A percentile compares a stretch with the other conserved stretches of the same genome.
phyloP scores from a whole-genome alignment of 2,113 vertebrate genomes.

The Nothoprocta perdicaria region DNA sequence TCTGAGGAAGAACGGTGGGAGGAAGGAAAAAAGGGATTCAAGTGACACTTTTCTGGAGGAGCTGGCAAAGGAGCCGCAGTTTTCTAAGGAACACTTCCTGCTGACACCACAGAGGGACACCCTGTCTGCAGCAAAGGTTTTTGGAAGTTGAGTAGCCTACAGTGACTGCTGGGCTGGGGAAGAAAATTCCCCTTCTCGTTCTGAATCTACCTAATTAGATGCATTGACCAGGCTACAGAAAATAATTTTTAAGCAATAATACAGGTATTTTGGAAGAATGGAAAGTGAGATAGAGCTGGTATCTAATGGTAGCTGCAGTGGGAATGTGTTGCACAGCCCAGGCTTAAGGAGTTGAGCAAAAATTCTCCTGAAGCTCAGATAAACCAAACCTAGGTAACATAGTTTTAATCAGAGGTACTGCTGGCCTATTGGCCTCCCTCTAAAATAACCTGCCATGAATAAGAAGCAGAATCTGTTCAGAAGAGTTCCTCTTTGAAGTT shows the following conservation, averaged over 20 bases:
- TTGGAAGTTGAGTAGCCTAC: not conserved
- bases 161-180: not conserved
- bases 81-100: not conserved
- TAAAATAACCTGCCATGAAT: not conserved
- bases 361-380: not conserved
- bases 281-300: not conserved
- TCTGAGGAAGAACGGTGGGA: not conserved
- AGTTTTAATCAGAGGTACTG: slow-evolving; percentile 13
- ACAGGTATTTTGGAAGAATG: not conserved
- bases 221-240: not conserved
- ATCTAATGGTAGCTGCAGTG: not conserved
- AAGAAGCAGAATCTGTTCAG: not conserved
- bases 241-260: not conserved
- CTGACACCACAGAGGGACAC: not conserved
- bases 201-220: not conserved
- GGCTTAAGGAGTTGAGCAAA: not conserved
- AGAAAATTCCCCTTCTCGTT: not conserved
- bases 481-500: not conserved
- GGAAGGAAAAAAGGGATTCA: not conserved
- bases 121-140: not conserved
- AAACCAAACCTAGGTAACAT: not conserved
- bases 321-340: not conserved
- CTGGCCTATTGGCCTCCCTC: not conserved
- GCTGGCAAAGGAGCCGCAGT: not conserved
- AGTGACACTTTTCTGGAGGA: not conserved